Evolutionary conservation across 2,888 invertebrate genomes (phyloP).

Genomic region (Cheilosia vernalis): DNA sequence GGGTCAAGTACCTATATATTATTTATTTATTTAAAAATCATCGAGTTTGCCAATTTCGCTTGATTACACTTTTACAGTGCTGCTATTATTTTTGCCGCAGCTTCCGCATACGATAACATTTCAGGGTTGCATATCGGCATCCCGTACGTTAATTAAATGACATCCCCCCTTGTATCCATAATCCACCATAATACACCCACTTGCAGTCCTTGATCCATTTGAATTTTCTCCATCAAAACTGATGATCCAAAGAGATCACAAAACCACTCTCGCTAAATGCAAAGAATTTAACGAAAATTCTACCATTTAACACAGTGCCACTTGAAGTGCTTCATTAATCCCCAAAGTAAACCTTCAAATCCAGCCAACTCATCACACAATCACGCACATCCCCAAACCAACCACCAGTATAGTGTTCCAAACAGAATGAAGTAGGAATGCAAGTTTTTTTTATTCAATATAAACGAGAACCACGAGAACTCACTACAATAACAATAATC

Average conservation of each 20-base stretch:
- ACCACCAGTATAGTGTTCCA: background rate
- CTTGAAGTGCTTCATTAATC: slow-evolving; percentile 70
- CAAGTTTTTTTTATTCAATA: slow-evolving; percentile 27
- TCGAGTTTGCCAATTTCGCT: no score
- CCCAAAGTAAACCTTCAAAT: slow-evolving; percentile 62
- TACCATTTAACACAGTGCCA: slow-evolving; percentile 61
- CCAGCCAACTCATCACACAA: slow-evolving; percentile 60
- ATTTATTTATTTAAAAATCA: no score
- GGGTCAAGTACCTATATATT: no score
- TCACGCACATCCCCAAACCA: slow-evolving; percentile 36
- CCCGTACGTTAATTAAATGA: background rate
- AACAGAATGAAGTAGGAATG: slow-evolving; percentile 15
- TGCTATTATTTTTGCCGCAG: no score
- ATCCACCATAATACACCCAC: no score
- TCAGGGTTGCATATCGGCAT: no score
- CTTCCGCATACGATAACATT: no score
- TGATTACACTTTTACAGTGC: no score
- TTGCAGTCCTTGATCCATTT: background rate
- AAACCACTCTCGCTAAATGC: slow-evolving; percentile 55
- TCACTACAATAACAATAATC: slow-evolving; percentile 10
- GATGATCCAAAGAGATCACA: slow-evolving; percentile 52
- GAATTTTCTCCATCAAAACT: slow-evolving; percentile 28
- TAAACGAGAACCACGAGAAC: background rate
- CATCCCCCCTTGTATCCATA: background rate
- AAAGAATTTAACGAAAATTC: slow-evolving; percentile 69